phyloP scores from a whole-genome alignment of 1,140 invertebrate genomes.

The Aphis craccivora region DNA sequence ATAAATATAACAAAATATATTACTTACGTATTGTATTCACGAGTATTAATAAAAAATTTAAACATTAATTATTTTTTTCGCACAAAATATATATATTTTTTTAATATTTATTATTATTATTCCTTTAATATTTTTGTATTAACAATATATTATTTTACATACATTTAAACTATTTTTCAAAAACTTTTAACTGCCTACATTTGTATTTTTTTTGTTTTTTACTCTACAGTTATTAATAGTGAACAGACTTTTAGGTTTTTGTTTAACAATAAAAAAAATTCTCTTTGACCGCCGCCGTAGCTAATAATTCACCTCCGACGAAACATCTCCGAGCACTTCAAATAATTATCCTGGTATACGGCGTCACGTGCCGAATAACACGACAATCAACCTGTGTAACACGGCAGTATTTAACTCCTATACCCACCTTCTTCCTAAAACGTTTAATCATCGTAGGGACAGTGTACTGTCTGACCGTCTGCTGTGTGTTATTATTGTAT shows the following conservation, averaged over 20 bases:
- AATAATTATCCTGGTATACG: background rate
- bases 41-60: background rate
- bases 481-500: background rate
- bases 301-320: background rate
- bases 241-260: background rate
- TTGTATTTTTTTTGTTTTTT: background rate
- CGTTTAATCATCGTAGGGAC: background rate
- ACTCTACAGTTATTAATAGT: background rate
- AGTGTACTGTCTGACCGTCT: background rate
- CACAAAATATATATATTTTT: background rate
- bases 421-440: background rate
- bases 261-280: background rate
- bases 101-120: background rate
- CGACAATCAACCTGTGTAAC: background rate
- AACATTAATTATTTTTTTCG: background rate
- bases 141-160: background rate
- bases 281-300: background rate
- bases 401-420: background rate
- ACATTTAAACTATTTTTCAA: background rate
- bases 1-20: background rate
- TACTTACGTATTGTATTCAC: background rate
- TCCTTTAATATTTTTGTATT: background rate
- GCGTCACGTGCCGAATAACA: background rate
- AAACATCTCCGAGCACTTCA: background rate
- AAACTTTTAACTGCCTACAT: background rate